A percentile compares a stretch with the other conserved stretches of the same genome.
Conservation (phyloP, 2,888 invertebrate species). For the Drepanosiphum platanoidis region DNA sequence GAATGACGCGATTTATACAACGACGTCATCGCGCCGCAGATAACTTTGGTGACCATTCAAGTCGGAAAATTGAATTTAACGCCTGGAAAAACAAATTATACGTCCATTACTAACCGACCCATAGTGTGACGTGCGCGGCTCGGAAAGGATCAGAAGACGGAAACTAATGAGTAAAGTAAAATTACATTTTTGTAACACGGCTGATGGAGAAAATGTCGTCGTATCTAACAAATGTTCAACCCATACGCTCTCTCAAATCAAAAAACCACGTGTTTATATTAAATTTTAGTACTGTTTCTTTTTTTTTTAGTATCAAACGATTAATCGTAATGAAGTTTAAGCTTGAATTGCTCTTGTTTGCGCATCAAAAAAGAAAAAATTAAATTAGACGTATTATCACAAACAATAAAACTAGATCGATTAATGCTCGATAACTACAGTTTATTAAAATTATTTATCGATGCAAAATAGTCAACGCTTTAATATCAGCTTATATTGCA, state of each 20-base stretch:
- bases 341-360: no score
- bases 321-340: no score
- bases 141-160: constrained; percentile 46
- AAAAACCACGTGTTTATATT: no score
- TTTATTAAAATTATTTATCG: no score
- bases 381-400: no score
- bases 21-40: constrained; percentile 5
- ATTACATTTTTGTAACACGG: constrained; percentile 15
- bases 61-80: constrained; percentile 50
- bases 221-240: constrained; percentile 3
- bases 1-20: not conserved
- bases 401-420: no score
- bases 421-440: no score
- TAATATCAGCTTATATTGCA: no score
- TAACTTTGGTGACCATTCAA: constrained; percentile 25
- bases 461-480: no score
- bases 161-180: constrained; percentile 46
- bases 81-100: constrained; percentile 52
- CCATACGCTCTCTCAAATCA: not conserved
- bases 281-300: no score
- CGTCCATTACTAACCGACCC: constrained; percentile 24
- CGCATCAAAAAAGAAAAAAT: no score
- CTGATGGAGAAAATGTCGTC: constrained; percentile 2
- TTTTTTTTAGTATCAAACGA: no score
- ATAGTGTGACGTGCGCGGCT: not conserved